Conservation (phyloP, 2,888 invertebrate species). For the Smittia aterrima region DNA sequence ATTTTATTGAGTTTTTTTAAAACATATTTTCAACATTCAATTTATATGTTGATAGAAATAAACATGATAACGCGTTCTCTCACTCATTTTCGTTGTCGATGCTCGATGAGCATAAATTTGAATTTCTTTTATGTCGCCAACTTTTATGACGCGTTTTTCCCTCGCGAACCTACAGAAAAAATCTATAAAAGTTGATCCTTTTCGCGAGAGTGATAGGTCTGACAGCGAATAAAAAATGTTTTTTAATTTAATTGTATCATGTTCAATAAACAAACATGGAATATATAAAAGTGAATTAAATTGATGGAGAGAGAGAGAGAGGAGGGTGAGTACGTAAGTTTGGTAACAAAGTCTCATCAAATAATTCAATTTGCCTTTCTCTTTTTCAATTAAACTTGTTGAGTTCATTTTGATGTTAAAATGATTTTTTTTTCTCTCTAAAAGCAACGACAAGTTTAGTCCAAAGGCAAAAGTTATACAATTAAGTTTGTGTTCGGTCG, state of each 20-base stretch:
- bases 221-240: background rate
- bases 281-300: too few relatives aligned
- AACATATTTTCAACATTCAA: background rate
- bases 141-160: background rate
- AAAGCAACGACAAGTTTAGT: too few relatives aligned
- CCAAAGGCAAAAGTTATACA: too few relatives aligned
- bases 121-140: background rate
- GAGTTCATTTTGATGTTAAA: too few relatives aligned
- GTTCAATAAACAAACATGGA: too few relatives aligned
- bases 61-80: background rate
- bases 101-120: background rate
- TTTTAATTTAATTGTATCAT: background rate
- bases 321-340: too few relatives aligned
- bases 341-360: too few relatives aligned
- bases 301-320: too few relatives aligned
- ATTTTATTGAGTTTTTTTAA: background rate
- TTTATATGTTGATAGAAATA: conserved; percentile 3
- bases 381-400: too few relatives aligned
- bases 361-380: too few relatives aligned
- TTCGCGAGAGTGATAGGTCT: background rate
- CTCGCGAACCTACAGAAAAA: background rate
- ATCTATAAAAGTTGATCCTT: background rate
- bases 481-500: too few relatives aligned
- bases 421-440: too few relatives aligned
- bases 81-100: background rate